These are phyloP conservation scores for Solenopsis fugax DNA, from an alignment of 1,140 invertebrate genomes.

Conservation along the genomic window DNA sequence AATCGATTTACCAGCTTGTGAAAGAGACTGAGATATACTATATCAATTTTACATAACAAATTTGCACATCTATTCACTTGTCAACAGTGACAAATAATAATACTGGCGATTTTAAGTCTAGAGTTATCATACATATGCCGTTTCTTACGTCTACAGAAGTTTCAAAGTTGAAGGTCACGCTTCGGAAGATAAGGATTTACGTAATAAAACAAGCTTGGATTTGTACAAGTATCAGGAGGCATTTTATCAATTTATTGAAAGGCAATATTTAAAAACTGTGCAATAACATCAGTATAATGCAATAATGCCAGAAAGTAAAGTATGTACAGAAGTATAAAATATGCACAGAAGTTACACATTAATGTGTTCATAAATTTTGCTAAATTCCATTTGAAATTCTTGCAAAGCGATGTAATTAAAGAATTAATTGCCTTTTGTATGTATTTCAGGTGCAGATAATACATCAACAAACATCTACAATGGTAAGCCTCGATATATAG, in stretches of 20 bases:
- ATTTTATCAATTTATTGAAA: background rate
- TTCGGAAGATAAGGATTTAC: conserved; percentile 20
- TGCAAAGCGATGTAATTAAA: background rate
- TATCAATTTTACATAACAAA: conserved; percentile 17
- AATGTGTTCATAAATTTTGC: background rate
- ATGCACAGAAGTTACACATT: background rate
- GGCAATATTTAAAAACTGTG: background rate
- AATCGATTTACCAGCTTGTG: background rate
- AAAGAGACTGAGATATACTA: background rate
- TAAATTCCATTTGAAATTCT: background rate
- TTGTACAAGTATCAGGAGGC: background rate
- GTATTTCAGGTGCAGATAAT: conserved; percentile 36
- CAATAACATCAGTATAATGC: background rate
- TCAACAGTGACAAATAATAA: conserved; percentile 14
- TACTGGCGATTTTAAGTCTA: background rate
- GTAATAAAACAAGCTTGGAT: background rate
- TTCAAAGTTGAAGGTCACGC: background rate
- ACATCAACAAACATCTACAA: background rate
- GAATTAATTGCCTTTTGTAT: background rate
- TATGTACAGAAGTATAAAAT: background rate
- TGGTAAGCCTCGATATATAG: conserved; percentile 36
- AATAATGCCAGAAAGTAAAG: background rate
- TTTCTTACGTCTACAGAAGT: background rate
- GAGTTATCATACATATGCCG: background rate
- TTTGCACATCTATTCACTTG: background rate